Evolutionary conservation across 92 coral and sea anemone genomes (phyloP), one percentile per base, ranked within the genome.

Genomic region (Blastomussa wellsi): DNA sequence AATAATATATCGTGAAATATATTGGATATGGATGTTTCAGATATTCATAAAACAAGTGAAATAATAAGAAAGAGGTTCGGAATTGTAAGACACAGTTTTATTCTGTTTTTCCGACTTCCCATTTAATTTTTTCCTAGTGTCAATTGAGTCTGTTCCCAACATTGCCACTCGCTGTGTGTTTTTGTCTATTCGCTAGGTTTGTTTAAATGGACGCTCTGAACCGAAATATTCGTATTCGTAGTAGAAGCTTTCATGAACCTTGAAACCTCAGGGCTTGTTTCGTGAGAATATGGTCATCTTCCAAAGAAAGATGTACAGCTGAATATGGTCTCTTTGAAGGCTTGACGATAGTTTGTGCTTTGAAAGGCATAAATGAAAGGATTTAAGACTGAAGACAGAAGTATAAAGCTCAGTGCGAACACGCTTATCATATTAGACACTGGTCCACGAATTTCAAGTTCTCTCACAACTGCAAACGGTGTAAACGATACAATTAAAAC

Each of bases 321-420:
- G 17, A n/a, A 68, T 41, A 83, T 74, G 33, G 74, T 77, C 60
- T 89, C 82, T 57, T 80, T 85, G 55, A 89, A 85, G 47, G 89
- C 92, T 29, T 66, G 76, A 20, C 89, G 85, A 39, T 85, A 89
- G 74, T 87, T 89, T 37, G 92, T 47, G 59, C 92, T 89, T 57
- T 89, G 92, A 37, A 89, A 89, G 0, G 92, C 84, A 38, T 89
- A 89, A 28, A 89, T 72, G n/a, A 89, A 51, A 35, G 92, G 92
- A 70, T 89, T 89, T 1, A 85, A 64, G 49, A 83, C 33, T 28
- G 92, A 89, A 20, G 86, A 79, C 28, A 89, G 44, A 12, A 87
- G 79, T 10, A 89, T 86, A 37, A 81, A 57, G 39, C 86, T 24
- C 7, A 83, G 74, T 2, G 87, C 74, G 7, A 64, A 62, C 5